Conservation (phyloP, 2,888 invertebrate species). For the Maniola hyperantus region DNA sequence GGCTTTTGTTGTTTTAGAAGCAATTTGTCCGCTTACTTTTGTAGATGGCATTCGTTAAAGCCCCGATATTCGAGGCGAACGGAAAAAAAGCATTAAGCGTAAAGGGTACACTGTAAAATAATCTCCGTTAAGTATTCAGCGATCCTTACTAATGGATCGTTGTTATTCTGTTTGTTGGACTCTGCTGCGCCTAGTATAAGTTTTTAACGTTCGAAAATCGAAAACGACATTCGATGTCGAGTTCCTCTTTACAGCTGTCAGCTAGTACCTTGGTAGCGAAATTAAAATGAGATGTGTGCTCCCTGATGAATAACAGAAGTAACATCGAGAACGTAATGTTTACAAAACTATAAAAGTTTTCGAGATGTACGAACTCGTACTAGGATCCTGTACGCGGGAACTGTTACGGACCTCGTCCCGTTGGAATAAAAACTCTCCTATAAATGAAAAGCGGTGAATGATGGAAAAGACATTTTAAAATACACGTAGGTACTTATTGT, state of each 20-base stretch:
- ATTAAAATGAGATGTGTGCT: too few species aligned
- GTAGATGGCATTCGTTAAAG: conserved; percentile 78
- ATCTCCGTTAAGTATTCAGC: conserved; percentile 41
- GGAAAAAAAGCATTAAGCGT: conserved; percentile 50
- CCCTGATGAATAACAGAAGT: too few species aligned
- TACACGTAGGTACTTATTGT: not conserved
- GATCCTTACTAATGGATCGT: conserved; percentile 38
- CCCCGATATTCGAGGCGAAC: conserved; percentile 72
- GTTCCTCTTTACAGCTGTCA: not conserved
- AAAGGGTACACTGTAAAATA: conserved; percentile 39
- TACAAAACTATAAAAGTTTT: not conserved
- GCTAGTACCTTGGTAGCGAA: too few species aligned
- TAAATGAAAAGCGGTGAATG: conserved; percentile 20
- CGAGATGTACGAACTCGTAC: not conserved
- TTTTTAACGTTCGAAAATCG: not conserved
- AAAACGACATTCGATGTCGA: not conserved
- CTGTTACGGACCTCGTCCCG: conserved; percentile 23
- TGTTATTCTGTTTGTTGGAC: conserved; percentile 35
- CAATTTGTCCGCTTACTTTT: conserved; percentile 82
- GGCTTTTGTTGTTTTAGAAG: conserved; percentile 83
- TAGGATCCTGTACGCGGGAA: conserved; percentile 13
- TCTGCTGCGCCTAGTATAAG: conserved; percentile 3
- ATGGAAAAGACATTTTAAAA: conserved; percentile 7
- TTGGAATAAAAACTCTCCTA: conserved; percentile 21
- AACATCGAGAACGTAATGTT: too few species aligned